A percentile compares a stretch with the other conserved stretches of the same genome.
These are phyloP conservation scores for Dallia pectoralis DNA, from an alignment of 2,797 vertebrate species.

Conservation along the genomic window DNA sequence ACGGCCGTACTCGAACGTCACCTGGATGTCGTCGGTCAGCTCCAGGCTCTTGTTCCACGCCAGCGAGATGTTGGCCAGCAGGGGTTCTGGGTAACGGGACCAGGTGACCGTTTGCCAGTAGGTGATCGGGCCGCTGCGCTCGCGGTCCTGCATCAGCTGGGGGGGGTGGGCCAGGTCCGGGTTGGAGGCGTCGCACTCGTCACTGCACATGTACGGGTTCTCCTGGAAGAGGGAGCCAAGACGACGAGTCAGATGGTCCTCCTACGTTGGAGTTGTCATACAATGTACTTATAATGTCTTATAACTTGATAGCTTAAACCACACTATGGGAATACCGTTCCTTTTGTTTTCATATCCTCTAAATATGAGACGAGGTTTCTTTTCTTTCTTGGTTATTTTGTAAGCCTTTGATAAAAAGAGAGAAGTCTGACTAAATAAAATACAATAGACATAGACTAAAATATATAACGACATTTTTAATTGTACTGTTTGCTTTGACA, in stretches of 20 bases:
- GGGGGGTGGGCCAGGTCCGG: conserved; percentile 94
- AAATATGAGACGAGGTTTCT: too few species aligned
- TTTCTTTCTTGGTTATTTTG: too few species aligned
- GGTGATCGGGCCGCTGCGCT: conserved; percentile 88
- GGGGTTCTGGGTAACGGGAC: conserved; percentile 89
- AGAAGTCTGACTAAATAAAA: too few species aligned
- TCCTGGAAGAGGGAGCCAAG: conserved; percentile 72
- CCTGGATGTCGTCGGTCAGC: conserved; percentile 89
- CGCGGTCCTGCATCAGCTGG: conserved; percentile 92
- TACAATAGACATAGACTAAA: too few species aligned
- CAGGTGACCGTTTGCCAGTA: conserved; percentile 98
- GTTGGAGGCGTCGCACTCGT: conserved; percentile 93
- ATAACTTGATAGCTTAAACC: too few species aligned
- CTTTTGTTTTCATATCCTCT: too few species aligned
- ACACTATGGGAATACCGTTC: too few species aligned
- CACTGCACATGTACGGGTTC: conserved; percentile 97
- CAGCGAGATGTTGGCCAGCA: conserved; percentile 91
- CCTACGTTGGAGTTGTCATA: background rate
- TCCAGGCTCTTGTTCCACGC: conserved; percentile 98
- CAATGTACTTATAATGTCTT: too few species aligned
- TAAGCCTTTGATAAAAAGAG: too few species aligned
- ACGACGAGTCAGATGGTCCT: background rate
- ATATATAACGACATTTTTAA: too few species aligned
- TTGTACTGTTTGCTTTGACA: background rate
- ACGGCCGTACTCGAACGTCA: conserved; percentile 94